These are phyloP conservation scores for Plestiodon gilberti DNA, from an alignment of 2,113 vertebrate genomes.

Conservation along the genomic window DNA sequence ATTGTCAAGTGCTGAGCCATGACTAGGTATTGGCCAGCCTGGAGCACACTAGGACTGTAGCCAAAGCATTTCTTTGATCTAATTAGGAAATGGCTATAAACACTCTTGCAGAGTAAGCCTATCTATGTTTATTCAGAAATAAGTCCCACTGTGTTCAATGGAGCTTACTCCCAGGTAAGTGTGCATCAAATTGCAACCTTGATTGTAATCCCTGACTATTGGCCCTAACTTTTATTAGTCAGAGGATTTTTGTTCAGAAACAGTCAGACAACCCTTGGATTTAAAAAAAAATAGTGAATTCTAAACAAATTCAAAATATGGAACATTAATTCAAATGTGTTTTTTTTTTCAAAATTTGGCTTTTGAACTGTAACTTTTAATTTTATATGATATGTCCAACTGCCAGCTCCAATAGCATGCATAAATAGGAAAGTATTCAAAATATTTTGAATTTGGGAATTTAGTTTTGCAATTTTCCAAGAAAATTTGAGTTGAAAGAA, in stretches of 20 bases:
- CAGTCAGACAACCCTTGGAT: not conserved
- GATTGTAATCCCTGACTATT: not conserved
- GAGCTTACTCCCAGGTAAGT: no score
- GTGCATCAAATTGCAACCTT: no score
- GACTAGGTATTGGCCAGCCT: not conserved
- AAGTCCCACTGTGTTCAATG: no score
- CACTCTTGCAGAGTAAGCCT: not conserved
- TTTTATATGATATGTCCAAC: not conserved
- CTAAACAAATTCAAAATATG: not conserved
- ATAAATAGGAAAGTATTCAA: not conserved
- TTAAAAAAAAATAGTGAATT: not conserved
- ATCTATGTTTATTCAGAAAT: no score
- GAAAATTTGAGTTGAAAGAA: not conserved
- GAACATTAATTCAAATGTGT: not conserved
- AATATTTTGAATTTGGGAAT: not conserved
- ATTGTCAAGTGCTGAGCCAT: not conserved
- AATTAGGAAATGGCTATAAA: not conserved
- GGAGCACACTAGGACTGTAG: not conserved
- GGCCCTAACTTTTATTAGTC: not conserved
- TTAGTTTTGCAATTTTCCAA: not conserved
- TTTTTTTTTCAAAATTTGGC: not conserved
- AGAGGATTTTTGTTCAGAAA: not conserved
- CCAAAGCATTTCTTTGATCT: not conserved
- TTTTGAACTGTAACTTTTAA: not conserved
- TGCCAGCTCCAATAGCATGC: not conserved